Conservation (phyloP, 2,113 vertebrate genomes). For the Gymnorhina tibicen region DNA sequence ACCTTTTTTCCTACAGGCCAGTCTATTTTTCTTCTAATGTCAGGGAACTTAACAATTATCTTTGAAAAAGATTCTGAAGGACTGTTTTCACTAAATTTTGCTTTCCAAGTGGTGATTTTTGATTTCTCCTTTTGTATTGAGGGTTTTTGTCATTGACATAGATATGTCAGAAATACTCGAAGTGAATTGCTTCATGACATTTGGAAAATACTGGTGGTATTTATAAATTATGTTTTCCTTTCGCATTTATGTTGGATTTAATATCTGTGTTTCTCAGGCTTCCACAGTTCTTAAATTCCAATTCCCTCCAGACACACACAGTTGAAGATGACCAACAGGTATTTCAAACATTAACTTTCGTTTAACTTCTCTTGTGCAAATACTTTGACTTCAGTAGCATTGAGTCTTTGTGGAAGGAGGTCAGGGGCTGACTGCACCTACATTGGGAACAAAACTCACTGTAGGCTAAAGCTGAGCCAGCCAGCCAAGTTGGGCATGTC, state of each 20-base stretch:
- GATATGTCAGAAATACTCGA: not conserved
- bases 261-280: constrained; percentile 53
- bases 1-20: not conserved
- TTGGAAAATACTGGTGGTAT: not conserved
- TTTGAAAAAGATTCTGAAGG: not conserved
- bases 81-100: not conserved
- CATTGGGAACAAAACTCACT: not conserved
- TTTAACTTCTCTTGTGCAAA: not conserved
- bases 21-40: not conserved
- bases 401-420: not conserved
- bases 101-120: not conserved
- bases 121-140: not conserved
- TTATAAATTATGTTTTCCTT: not conserved
- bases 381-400: not conserved
- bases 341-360: not conserved
- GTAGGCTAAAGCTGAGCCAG: not conserved
- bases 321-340: constrained; percentile 61
- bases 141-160: not conserved
- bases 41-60: not conserved
- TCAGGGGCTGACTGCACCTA: not conserved
- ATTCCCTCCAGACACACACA: constrained; percentile 12
- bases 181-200: not conserved
- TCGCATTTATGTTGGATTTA: not conserved
- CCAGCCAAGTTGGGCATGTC: not conserved
- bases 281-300: constrained; percentile 63